These are phyloP conservation scores for Cuculus canorus DNA, from an alignment of 2,797 vertebrate species.

Conservation along the genomic window DNA sequence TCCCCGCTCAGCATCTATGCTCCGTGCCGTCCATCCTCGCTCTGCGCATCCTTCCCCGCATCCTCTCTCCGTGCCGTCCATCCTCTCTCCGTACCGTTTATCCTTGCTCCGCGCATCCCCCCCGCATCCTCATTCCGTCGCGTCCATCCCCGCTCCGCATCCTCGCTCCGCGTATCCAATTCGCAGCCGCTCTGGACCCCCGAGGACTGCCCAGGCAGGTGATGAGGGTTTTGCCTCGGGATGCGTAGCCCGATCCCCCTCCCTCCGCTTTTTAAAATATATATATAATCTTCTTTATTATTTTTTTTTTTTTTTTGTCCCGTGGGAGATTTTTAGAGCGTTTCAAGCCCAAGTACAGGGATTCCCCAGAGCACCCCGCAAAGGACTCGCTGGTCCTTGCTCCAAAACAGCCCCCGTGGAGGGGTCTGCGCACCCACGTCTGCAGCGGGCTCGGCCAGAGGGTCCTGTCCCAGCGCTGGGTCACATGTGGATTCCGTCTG, in stretches of 20 bases:
- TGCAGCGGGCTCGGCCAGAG: neutral
- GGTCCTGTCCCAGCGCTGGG: neutral
- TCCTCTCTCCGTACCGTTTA: too few relatives aligned
- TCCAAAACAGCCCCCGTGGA: neutral
- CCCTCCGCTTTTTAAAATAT: fast-evolving
- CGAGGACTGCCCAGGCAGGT: neutral
- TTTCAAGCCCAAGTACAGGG: fast-evolving
- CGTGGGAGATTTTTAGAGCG: neutral
- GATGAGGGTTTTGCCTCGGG: neutral
- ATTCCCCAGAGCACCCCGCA: neutral
- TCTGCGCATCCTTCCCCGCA: too few relatives aligned
- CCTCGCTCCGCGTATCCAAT: too few relatives aligned
- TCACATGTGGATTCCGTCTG: neutral
- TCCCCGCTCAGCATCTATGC: neutral
- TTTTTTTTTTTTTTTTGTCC: neutral
- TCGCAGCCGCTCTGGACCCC: neutral
- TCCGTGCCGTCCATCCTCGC: too few relatives aligned
- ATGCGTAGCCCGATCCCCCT: neutral
- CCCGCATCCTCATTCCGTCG: too few relatives aligned
- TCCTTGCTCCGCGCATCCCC: too few relatives aligned
- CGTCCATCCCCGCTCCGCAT: too few relatives aligned
- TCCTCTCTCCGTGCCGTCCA: too few relatives aligned
- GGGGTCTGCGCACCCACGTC: neutral
- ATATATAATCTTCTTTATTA: too few relatives aligned
- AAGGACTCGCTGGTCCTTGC: neutral